phyloP scores from a whole-genome alignment of 2,113 vertebrate species.

The Diphyllodes magnificus region DNA sequence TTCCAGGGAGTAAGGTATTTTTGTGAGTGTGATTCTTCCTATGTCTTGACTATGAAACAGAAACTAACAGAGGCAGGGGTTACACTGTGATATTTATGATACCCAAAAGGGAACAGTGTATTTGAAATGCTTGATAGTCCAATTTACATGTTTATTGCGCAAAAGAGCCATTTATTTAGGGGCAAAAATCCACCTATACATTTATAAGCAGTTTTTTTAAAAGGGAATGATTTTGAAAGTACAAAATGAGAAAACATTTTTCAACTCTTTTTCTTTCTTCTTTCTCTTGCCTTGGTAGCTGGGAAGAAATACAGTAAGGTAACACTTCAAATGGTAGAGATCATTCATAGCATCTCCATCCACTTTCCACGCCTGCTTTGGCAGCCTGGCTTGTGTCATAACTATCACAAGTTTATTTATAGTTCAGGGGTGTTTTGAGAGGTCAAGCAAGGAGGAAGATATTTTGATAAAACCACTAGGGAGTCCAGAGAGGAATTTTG shows the following conservation, averaged over 20 bases:
- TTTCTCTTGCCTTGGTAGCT: background rate
- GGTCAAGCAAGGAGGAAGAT: constrained; percentile 16
- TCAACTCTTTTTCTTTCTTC: background rate
- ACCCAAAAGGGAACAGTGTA: background rate
- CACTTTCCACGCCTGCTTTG: background rate
- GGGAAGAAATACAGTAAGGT: background rate
- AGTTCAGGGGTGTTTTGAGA: background rate
- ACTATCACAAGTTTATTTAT: constrained; percentile 29
- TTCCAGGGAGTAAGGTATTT: background rate
- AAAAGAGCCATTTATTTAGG: background rate
- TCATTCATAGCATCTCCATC: constrained; percentile 22
- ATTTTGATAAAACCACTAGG: background rate
- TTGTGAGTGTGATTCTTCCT: background rate
- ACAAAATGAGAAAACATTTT: background rate
- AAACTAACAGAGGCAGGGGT: background rate
- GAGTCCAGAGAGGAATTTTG: background rate
- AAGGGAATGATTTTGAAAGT: background rate
- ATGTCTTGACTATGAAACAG: background rate
- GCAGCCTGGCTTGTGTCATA: background rate
- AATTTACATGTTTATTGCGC: background rate
- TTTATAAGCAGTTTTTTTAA: background rate
- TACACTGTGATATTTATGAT: background rate
- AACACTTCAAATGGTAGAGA: background rate
- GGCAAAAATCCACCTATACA: background rate
- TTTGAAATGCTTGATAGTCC: background rate